These are phyloP conservation scores for Spilarctia lutea DNA, from an alignment of 2,888 invertebrate genomes.

Conservation along the genomic window DNA sequence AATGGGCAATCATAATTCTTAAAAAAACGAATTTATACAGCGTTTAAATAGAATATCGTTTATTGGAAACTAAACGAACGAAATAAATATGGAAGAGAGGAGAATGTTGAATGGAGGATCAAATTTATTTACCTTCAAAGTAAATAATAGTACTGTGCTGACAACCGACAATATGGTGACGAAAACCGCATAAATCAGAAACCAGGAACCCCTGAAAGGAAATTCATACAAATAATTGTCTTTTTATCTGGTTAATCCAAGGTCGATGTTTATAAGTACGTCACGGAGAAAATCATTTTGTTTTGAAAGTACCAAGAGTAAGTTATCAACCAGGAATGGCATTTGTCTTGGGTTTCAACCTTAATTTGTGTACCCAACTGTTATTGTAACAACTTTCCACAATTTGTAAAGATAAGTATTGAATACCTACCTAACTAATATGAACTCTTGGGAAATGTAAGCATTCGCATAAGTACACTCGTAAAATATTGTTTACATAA, in stretches of 20 bases:
- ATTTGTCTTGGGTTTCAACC: background rate
- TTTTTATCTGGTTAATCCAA: background rate
- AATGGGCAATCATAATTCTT: too few species aligned
- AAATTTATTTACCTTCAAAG: constrained; percentile 86
- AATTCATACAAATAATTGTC: background rate
- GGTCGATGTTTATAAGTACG: background rate
- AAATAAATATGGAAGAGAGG: background rate
- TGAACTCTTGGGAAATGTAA: background rate
- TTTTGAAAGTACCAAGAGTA: too few species aligned
- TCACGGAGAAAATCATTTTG: background rate
- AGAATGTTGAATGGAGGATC: background rate
- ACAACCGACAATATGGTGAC: constrained; percentile 90
- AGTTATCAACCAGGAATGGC: background rate
- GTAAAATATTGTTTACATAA: background rate
- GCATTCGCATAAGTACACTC: background rate
- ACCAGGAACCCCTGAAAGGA: constrained; percentile 92
- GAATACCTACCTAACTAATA: background rate
- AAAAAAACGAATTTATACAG: too few species aligned
- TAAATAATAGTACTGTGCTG: constrained; percentile 90
- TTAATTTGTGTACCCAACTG: background rate
- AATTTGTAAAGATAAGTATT: constrained; percentile 3
- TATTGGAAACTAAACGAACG: background rate
- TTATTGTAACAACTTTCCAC: background rate
- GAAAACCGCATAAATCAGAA: constrained; percentile 91
- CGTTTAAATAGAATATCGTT: background rate